These are phyloP conservation scores for Xenops minutus DNA, from an alignment of 2,797 vertebrate species.

Conservation along the genomic window DNA sequence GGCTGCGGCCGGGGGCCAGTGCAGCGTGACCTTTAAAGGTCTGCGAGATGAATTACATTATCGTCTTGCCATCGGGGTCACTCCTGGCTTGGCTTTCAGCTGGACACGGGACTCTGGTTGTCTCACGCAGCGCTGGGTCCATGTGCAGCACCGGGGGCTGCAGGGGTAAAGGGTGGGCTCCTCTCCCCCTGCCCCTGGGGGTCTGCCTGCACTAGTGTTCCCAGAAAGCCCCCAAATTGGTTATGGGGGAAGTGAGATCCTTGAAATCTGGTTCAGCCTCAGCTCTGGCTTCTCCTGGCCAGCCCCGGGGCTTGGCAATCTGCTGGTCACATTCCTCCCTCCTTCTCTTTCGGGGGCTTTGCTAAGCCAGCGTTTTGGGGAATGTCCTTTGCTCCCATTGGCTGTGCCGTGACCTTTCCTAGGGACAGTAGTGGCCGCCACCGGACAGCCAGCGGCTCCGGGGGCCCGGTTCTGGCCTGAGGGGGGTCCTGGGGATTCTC, in stretches of 20 bases:
- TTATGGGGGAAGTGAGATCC: rapidly evolving
- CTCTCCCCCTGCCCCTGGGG: background rate
- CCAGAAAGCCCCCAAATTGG: rapidly evolving
- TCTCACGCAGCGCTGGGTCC: rapidly evolving
- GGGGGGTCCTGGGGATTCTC: background rate
- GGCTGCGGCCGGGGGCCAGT: background rate
- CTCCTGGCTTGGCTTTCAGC: conserved; percentile 42
- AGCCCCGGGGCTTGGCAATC: background rate
- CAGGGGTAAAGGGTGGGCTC: background rate
- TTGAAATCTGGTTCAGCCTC: background rate
- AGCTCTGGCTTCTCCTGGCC: background rate
- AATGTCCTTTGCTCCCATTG: conserved; percentile 45
- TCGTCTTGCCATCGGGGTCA: conserved; percentile 6
- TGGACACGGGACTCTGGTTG: background rate
- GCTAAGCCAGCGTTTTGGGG: conserved; percentile 51
- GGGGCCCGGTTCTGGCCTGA: rapidly evolving
- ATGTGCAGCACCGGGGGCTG: background rate
- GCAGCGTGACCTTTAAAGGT: conserved; percentile 62
- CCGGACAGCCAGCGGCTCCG: rapidly evolving
- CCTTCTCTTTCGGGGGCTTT: conserved; percentile 16
- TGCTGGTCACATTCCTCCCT: conserved; percentile 11
- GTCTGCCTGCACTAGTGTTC: background rate
- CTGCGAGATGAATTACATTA: conserved; percentile 47
- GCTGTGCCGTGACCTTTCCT: background rate
- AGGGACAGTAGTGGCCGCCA: background rate